Conservation (phyloP, 2,797 vertebrate species). For the Lepilemur septentrionalis region DNA sequence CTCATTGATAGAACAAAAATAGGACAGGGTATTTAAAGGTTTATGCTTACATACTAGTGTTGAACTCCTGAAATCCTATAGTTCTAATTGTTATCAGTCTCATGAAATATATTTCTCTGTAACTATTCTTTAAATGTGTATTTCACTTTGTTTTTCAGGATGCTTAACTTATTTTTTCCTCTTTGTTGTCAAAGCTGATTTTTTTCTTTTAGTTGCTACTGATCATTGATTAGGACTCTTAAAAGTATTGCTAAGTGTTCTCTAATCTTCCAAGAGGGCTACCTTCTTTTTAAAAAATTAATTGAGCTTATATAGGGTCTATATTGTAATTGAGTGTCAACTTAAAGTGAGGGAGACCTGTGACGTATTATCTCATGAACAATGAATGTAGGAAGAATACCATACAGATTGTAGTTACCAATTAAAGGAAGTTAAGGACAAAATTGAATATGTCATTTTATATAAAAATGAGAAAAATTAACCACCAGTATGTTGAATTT, state of each 20-base stretch:
- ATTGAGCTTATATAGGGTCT: background rate
- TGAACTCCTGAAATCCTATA: conserved; percentile 16
- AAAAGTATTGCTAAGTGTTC: background rate
- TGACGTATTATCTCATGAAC: background rate
- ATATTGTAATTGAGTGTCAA: background rate
- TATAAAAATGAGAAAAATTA: background rate
- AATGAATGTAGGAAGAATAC: background rate
- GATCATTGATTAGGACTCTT: background rate
- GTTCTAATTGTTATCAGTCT: background rate
- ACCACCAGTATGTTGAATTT: background rate
- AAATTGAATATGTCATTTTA: background rate
- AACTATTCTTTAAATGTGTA: conserved; percentile 32
- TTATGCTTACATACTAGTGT: conserved; percentile 57
- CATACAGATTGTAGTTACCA: background rate
- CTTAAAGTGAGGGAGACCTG: background rate
- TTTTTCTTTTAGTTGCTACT: background rate
- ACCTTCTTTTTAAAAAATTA: background rate
- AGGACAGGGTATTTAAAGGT: background rate
- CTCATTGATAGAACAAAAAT: conserved; percentile 42
- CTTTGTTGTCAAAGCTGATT: background rate
- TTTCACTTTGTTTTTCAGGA: background rate
- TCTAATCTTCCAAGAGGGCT: background rate
- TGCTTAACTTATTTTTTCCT: background rate
- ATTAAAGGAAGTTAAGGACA: background rate
- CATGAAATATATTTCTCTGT: conserved; percentile 51